phyloP scores from a whole-genome alignment of 1,140 invertebrate species.

The Drosophila elegans region DNA sequence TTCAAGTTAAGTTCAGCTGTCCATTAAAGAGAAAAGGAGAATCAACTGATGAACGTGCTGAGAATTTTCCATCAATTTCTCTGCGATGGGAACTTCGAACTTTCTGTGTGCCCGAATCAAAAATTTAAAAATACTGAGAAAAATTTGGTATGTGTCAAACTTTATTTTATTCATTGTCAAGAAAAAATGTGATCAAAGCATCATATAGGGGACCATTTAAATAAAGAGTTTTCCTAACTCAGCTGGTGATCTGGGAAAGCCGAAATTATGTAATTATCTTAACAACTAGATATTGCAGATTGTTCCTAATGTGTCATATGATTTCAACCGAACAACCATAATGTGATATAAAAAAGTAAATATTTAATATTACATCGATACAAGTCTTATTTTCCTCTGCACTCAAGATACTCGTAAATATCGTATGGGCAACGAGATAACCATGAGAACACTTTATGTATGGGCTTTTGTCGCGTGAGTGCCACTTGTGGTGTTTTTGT shows the following conservation, averaged over 20 bases:
- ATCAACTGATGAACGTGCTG: constrained; percentile 51
- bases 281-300: too few relatives aligned
- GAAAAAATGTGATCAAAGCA: too few relatives aligned
- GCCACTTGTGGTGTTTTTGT: constrained; percentile 48
- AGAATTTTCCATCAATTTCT: constrained; percentile 67
- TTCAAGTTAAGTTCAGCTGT: constrained; percentile 10
- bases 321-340: too few relatives aligned
- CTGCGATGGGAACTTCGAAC: constrained; percentile 55
- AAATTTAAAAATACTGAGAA: constrained; percentile 21
- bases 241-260: too few relatives aligned
- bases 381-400: constrained; percentile 7
- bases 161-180: too few relatives aligned
- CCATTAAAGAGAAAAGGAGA: constrained; percentile 35
- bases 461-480: constrained; percentile 72
- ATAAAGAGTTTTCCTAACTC: too few relatives aligned
- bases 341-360: too few relatives aligned
- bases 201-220: too few relatives aligned
- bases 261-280: too few relatives aligned
- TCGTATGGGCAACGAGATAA: constrained; percentile 42
- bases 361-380: too few relatives aligned
- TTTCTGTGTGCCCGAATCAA: constrained; percentile 51
- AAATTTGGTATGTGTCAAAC: not conserved
- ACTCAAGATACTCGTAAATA: constrained; percentile 30
- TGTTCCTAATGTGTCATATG: too few relatives aligned
- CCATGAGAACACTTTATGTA: constrained; percentile 74